These are phyloP conservation scores for Rhea pennata DNA, from an alignment of 2,113 vertebrate genomes.

Conservation along the genomic window DNA sequence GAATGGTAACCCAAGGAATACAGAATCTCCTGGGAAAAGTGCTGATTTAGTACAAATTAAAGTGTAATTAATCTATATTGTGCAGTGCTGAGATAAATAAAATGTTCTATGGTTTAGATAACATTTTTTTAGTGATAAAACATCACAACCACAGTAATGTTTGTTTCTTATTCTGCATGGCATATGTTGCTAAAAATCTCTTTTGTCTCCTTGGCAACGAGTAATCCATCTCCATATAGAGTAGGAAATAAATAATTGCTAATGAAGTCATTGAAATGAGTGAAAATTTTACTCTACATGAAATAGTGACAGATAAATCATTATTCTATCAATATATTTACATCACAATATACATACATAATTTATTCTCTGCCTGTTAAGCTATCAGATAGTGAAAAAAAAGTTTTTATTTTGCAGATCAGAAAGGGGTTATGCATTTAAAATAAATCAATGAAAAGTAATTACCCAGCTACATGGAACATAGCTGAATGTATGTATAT, in stretches of 20 bases:
- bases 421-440: not conserved
- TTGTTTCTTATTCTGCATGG: conserved; percentile 38
- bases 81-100: not conserved
- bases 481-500: not conserved
- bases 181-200: not conserved
- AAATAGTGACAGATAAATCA: not conserved
- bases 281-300: not conserved
- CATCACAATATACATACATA: not conserved
- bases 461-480: not conserved
- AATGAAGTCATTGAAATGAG: not conserved
- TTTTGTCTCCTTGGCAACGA: conserved; percentile 62
- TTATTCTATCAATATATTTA: not conserved
- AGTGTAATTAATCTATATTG: not conserved
- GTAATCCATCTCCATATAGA: conserved; percentile 2
- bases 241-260: conserved; percentile 20
- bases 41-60: not conserved
- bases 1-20: not conserved
- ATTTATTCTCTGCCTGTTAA: not conserved
- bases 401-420: not conserved
- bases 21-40: not conserved
- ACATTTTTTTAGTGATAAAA: not conserved
- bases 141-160: not conserved
- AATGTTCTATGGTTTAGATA: not conserved
- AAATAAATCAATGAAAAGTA: not conserved
- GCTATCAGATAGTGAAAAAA: not conserved